Evolutionary conservation across 1,140 invertebrate species (phyloP), one percentile per base, ranked within the genome.

Genomic region (Steinernema feltiae): DNA sequence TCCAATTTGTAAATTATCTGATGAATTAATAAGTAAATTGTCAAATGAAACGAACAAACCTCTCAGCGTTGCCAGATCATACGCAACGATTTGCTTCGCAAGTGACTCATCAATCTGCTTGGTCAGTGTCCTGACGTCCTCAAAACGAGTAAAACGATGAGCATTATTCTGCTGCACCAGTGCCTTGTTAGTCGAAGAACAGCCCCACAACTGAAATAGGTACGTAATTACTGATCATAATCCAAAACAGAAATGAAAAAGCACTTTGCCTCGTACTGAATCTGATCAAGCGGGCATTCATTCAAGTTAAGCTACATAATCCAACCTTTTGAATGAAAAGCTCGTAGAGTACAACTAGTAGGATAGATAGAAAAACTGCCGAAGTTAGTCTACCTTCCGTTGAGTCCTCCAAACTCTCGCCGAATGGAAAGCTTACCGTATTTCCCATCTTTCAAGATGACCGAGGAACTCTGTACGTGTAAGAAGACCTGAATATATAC

Each of bases 1-100:
- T n/a, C 74, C 72, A 30, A 7, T 15, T 76, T 76, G 74, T 3
- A 76, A 72, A 2, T 71, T 72, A 17, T 35, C 74, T 76, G 74
- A 21, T n/a, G n/a, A n/a, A n/a, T n/a, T n/a, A 75, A 29, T 27
- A 75, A 73, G 3, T 74, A 7, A 76, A 27, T 53, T 7, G 46
- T 69, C 48, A 29, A 30, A 32, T 31, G 29, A 63, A 18, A 30
- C 18, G 32, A 27, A 41, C 35, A 70, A 27, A 75, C 74, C 30
- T 46, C 53, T 69, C 3, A 75, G 27, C 0, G 69, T 30, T 2
- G 35, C 29, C 1, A 75, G 31, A 48, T 75, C 74, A 32, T 46
- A 46, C 1, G 35, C 0, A n/a, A 75, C n/a, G 46, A 75, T 75
- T 27, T 15, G 2, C 3, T 63, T 63, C 15, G 53, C 53, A 3